These are phyloP conservation scores for Latrodectus hesperus DNA, from an alignment of 2,888 invertebrate species.

Conservation along the genomic window DNA sequence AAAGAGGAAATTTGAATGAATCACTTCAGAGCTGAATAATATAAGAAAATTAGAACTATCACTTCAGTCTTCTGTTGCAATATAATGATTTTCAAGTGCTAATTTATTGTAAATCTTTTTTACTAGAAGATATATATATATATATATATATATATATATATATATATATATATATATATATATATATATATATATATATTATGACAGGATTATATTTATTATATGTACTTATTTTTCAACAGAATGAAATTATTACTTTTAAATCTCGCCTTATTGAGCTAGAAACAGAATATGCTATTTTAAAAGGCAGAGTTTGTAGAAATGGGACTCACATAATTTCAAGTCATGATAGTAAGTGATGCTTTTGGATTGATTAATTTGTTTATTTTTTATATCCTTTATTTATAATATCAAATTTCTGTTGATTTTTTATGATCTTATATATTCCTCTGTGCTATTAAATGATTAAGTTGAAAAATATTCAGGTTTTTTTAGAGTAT, in stretches of 20 bases:
- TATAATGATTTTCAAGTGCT: no score
- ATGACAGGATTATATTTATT: no score
- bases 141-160: no score
- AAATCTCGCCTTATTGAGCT: slow-evolving; percentile 53
- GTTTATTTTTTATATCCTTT: neutral
- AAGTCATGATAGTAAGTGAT: slow-evolving; percentile 41
- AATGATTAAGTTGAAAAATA: neutral
- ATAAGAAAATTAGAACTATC: no score
- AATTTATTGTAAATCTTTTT: no score
- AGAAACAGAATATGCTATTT: slow-evolving; percentile 51
- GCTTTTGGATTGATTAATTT: neutral
- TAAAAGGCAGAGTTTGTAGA: slow-evolving; percentile 38
- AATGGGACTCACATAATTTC: slow-evolving; percentile 29
- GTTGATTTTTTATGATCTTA: neutral
- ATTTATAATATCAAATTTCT: neutral
- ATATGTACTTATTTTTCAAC: neutral
- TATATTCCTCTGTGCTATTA: neutral
- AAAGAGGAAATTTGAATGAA: no score
- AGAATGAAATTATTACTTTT: slow-evolving; percentile 51
- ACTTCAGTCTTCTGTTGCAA: no score
- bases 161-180: no score
- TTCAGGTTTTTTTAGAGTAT: neutral
- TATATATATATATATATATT: no score
- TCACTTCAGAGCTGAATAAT: no score
- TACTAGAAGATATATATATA: no score